A percentile compares a stretch with the other conserved stretches of the same genome.
Conservation (phyloP, 2,113 vertebrate genomes). For the Leptobrachium ailaonicum region DNA sequence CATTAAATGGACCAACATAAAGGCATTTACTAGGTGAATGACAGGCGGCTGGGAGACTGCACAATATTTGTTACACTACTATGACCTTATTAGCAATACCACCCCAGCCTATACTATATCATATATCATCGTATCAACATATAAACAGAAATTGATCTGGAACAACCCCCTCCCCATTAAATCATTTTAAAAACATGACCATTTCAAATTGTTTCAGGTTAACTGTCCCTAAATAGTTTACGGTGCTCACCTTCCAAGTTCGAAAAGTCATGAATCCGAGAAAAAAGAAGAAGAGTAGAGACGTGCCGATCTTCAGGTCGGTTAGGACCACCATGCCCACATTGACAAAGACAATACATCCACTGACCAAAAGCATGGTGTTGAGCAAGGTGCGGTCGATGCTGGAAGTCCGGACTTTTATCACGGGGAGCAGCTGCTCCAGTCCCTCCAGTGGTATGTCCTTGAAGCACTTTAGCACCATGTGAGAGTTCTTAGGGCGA, state of each 20-base stretch:
- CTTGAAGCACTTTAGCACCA: conserved; percentile 70
- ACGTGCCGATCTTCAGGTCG: conserved; percentile 64
- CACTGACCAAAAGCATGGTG: conserved; percentile 55
- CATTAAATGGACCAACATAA: too few relatives aligned
- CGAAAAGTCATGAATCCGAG: conserved; percentile 61
- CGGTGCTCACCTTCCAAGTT: conserved; percentile 57
- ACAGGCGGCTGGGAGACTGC: too few relatives aligned
- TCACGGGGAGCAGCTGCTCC: conserved; percentile 63
- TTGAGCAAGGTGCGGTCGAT: conserved; percentile 62
- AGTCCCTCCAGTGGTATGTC: conserved; percentile 65
- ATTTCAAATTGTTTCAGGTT: too few relatives aligned
- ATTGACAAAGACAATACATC: conserved; percentile 63
- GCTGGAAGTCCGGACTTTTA: conserved; percentile 61
- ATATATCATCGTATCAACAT: too few relatives aligned
- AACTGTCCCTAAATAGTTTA: not conserved
- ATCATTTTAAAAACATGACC: too few relatives aligned
- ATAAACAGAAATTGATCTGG: too few relatives aligned
- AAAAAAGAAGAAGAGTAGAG: conserved; percentile 61
- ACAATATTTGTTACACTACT: too few relatives aligned
- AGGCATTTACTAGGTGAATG: too few relatives aligned
- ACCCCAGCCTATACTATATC: not conserved
- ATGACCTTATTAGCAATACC: too few relatives aligned
- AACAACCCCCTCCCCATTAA: too few relatives aligned
- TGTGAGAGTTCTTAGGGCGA: conserved; percentile 51
- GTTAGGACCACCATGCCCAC: conserved; percentile 67